Evolutionary conservation across 2,888 invertebrate species (phyloP), one percentile per base, ranked within the genome.

Genomic region (Eristalis pertinax): DNA sequence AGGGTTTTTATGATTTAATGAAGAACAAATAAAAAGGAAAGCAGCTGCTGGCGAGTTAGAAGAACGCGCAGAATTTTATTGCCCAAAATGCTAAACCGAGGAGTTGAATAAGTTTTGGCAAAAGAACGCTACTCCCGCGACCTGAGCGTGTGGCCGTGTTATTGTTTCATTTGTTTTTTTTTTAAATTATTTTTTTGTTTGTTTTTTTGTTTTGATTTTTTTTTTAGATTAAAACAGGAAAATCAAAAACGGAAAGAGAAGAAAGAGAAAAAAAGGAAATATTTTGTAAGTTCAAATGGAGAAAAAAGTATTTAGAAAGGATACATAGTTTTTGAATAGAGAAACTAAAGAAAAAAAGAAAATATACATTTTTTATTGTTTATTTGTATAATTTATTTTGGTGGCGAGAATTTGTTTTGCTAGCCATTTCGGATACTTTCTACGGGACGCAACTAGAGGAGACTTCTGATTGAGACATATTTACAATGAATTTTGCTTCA

Each of bases 21-120:
- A 78, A 58, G 35, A 19, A 64, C n/a, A 32, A 58, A 50, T 0
- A 70, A 69, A 35, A 41, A 69, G 7, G 32, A 41, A 78, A 65
- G 67, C 76, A 81, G 80, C 63, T 43, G 64, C 75, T 80, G 76
- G 60, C 67, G 60, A 50, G 38, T 56, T 86, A 82, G 58, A 77
- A 85, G 38, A 73, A 63, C 62, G 73, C 85, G 76, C 72, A 82
- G 85, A 86, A 82, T 70, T 74, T 69, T 74, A 60, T 50, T 89
- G 91, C 90, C 90, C 89, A 89, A 90, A 93, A 92, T 91, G 92
- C 91, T 91, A 93, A 91, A 91, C 92, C 92, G 91, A 93, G 90
- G 89, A 92, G 90, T 90, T 92, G 92, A 89, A 91, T 91, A 89
- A 90, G 90, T 90, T 91, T 92, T 90, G 93, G 91, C 90, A 92